These are phyloP conservation scores for Drosophila testacea DNA, from an alignment of 2,888 invertebrate genomes.

Conservation along the genomic window DNA sequence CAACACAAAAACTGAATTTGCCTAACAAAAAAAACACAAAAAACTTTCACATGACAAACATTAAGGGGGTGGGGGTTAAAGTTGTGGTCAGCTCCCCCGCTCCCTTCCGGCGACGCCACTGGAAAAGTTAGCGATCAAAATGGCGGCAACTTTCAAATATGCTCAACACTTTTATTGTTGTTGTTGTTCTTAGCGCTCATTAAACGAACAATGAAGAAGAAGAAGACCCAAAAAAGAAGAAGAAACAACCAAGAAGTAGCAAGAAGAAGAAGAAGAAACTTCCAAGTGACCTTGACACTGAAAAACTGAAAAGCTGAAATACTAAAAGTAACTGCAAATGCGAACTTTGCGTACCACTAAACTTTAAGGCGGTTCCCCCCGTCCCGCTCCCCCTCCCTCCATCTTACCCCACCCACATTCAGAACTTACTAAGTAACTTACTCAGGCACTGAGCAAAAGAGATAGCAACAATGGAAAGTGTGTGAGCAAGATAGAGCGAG, in stretches of 20 bases:
- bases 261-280: constrained; percentile 51
- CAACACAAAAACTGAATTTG: neutral
- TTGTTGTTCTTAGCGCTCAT: constrained; percentile 62
- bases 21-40: neutral
- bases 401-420: constrained; percentile 3
- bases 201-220: constrained; percentile 44
- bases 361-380: constrained; percentile 59
- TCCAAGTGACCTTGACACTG: constrained; percentile 73
- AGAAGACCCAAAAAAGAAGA: constrained; percentile 9
- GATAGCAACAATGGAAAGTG: constrained; percentile 13
- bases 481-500: constrained; percentile 33
- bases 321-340: constrained; percentile 68
- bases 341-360: constrained; percentile 76
- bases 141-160: constrained; percentile 49
- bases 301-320: constrained; percentile 63
- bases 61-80: neutral
- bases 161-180: constrained; percentile 45
- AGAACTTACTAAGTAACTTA: constrained; percentile 48
- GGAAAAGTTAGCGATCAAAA: constrained; percentile 35
- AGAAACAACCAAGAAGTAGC: constrained; percentile 3
- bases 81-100: neutral
- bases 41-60: constrained; percentile 22
- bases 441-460: constrained; percentile 25
- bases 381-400: neutral
- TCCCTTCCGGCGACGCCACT: neutral